A percentile compares a stretch with the other conserved stretches of the same genome.
These are phyloP conservation scores for Clarias platycephalus DNA, from an alignment of 2,797 vertebrate genomes.

Conservation along the genomic window DNA sequence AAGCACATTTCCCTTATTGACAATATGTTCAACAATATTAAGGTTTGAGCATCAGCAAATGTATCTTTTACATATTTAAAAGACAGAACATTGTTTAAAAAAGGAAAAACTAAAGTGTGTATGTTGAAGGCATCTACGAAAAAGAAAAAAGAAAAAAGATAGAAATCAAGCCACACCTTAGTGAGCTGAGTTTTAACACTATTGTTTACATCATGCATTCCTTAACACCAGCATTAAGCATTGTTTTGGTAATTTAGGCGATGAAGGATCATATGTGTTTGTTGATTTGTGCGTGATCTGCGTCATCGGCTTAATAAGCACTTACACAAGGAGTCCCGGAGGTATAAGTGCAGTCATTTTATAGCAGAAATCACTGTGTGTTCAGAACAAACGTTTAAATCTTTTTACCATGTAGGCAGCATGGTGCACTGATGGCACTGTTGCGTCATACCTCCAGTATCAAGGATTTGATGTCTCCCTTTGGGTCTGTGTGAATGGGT, in stretches of 20 bases:
- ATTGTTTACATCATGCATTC: neutral
- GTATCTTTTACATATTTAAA: neutral
- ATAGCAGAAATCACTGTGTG: neutral
- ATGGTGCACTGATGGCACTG: neutral
- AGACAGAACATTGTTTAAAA: neutral
- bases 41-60: no score
- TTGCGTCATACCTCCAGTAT: no score
- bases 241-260: neutral
- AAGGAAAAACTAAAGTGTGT: neutral
- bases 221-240: conserved; percentile 13
- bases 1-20: neutral
- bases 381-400: neutral
- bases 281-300: neutral
- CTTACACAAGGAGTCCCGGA: neutral
- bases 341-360: neutral
- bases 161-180: neutral
- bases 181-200: neutral
- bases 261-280: conserved; percentile 4
- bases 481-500: no score
- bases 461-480: no score
- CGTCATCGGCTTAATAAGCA: neutral
- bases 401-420: no score
- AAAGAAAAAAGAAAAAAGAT: neutral
- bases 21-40: neutral
- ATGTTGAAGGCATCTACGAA: neutral